phyloP scores from a whole-genome alignment of 2,888 invertebrate species.

The Baccha elongata region DNA sequence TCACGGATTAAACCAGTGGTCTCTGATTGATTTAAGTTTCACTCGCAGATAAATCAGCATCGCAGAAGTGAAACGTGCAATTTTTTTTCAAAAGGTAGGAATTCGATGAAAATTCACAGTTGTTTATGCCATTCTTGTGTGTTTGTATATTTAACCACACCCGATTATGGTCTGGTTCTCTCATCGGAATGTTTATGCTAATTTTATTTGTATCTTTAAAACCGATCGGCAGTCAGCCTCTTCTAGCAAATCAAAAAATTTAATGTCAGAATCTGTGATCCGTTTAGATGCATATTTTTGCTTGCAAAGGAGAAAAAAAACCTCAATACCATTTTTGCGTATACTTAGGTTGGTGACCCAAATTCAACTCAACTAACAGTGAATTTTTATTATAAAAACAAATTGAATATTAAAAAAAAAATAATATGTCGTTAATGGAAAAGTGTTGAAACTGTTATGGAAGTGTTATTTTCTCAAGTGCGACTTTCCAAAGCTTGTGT shows the following conservation, averaged over 20 bases:
- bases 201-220: slow-evolving; percentile 19
- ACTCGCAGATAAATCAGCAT: slow-evolving; percentile 39
- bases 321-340: slow-evolving; percentile 28
- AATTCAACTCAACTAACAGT: slow-evolving; percentile 24
- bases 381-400: too few species aligned
- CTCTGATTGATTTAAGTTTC: slow-evolving; percentile 36
- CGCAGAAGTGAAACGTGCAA: slow-evolving; percentile 29
- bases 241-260: background rate
- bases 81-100: slow-evolving; percentile 54
- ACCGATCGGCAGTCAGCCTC: slow-evolving; percentile 15
- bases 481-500: slow-evolving; percentile 29
- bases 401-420: background rate
- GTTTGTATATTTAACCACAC: slow-evolving; percentile 45
- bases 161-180: slow-evolving; percentile 49
- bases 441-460: slow-evolving; percentile 48
- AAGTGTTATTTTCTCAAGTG: slow-evolving; percentile 38
- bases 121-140: background rate
- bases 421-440: background rate
- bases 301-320: slow-evolving; percentile 27
- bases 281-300: slow-evolving; percentile 14
- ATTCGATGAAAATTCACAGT: slow-evolving; percentile 13
- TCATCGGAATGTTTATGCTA: slow-evolving; percentile 29
- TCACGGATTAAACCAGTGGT: slow-evolving; percentile 34
- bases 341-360: slow-evolving; percentile 47
- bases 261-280: slow-evolving; percentile 24